A percentile compares a stretch with the other conserved stretches of the same genome.
These are phyloP conservation scores for Globicephala melas DNA, from an alignment of 2,113 vertebrate genomes.

Conservation along the genomic window DNA sequence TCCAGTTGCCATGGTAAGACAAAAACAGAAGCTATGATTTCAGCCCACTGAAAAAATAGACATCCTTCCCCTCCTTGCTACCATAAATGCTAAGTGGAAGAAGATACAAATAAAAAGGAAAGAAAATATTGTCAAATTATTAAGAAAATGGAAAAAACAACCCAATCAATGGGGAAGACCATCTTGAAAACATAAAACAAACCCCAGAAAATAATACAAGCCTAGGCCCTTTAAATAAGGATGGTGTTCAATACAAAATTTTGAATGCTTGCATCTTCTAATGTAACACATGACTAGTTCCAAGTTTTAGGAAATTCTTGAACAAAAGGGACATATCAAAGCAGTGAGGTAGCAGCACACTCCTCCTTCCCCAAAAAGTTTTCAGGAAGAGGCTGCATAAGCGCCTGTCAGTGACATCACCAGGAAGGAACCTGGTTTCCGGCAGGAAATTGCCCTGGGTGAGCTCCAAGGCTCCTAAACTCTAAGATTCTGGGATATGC, in stretches of 20 bases:
- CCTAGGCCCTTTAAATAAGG: background rate
- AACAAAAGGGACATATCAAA: background rate
- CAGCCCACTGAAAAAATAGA: background rate
- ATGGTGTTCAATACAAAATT: background rate
- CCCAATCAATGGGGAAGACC: background rate
- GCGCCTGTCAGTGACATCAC: background rate
- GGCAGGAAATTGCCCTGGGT: rapidly evolving
- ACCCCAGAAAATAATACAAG: background rate
- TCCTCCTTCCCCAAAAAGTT: background rate
- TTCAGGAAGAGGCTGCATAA: background rate
- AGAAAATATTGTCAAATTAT: background rate
- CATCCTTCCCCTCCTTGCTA: background rate
- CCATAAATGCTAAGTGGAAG: background rate
- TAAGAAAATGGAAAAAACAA: background rate
- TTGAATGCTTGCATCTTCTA: background rate
- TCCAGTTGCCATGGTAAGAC: background rate
- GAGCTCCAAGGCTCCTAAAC: background rate
- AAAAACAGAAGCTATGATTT: background rate
- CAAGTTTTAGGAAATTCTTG: background rate
- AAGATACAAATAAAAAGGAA: background rate
- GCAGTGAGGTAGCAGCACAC: background rate
- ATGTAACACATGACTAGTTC: background rate
- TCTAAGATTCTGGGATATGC: background rate
- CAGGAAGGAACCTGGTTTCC: background rate
- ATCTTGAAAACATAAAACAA: background rate